Base-by-base conservation (phyloP, 2,888 invertebrate genomes). In the Trisateles emortualis region DNA sequence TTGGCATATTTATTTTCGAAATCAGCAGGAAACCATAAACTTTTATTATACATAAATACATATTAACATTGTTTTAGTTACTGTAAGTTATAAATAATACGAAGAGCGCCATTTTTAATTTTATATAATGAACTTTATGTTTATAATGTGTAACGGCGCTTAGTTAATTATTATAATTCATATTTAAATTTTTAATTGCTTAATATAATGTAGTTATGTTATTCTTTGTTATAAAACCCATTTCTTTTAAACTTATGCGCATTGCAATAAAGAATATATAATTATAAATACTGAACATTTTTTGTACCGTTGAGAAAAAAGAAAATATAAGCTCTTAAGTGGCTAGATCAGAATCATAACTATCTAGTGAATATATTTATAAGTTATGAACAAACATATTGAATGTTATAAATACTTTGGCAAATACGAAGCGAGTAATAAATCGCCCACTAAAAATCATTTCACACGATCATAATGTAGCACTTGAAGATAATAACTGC, bases 1-100 rank as follows among this genome's bases (percentile, higher is more conserved):
- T 64, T 52, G 53, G 49, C 43, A 54, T 64, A 55, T 59, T 40
- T 68, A 57, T 59, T 65, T 52, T 59, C 44, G 50, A 60, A 64
- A 69, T 58, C 57, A 64, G 56, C 64, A 72, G 72, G 72, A 70
- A 70, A 66, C 45, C 30, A 59, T 70, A 55, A 69, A 64, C 16
- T 66, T 72, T 72, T 64, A 70, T 72, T 59, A 65, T 49, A 52
- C 48, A 41, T 63, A 68, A 54, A 60, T 66, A 57, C 48, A 64
- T 72, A 64, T 33, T 66, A 64, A 72, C 60, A 66, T 57, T 59
- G 64, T 64, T 64, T 64, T 59, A 64, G 26, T 65, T 13, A 17
- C 17, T 38, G 43, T 50, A 45, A 53, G 33, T 48, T 52, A 58
- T 60, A 62, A 50, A 52, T 52, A n/a, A 50, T 54, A 50, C 63